Conservation (phyloP, 2,797 vertebrate species). For the Bradypodion ventrale region DNA sequence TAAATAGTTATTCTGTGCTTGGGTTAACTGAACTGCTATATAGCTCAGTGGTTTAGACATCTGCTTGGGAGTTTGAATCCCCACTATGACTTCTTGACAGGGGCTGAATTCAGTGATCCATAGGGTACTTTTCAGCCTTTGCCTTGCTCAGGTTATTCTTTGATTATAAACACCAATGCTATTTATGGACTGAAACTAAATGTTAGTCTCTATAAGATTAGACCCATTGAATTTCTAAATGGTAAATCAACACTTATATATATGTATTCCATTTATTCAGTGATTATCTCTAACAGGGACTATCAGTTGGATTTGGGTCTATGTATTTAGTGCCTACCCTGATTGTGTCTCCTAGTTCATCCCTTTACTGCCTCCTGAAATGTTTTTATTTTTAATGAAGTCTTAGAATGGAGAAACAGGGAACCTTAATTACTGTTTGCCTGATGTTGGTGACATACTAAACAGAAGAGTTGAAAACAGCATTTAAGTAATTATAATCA, state of each 20-base stretch:
- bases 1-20: neutral
- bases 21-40: too few relatives aligned
- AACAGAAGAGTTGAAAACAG: neutral
- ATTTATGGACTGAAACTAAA: neutral
- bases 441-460: neutral
- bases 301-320: too few relatives aligned
- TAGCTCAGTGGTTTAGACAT: too few relatives aligned
- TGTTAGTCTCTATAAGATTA: too few relatives aligned
- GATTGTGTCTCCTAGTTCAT: neutral
- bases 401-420: neutral
- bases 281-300: too few relatives aligned
- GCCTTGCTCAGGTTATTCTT: too few relatives aligned
- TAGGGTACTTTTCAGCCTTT: too few relatives aligned
- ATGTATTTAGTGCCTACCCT: neutral
- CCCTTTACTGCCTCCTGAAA: neutral
- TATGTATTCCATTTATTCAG: too few relatives aligned
- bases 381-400: neutral
- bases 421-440: neutral
- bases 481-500: neutral
- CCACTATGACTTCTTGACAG: too few relatives aligned
- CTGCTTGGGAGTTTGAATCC: too few relatives aligned
- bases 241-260: neutral
- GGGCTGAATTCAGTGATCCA: too few relatives aligned
- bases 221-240: neutral
- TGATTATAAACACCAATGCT: neutral